These are phyloP conservation scores for Megamerina dolium DNA, from an alignment of 2,888 invertebrate species.

Conservation along the genomic window DNA sequence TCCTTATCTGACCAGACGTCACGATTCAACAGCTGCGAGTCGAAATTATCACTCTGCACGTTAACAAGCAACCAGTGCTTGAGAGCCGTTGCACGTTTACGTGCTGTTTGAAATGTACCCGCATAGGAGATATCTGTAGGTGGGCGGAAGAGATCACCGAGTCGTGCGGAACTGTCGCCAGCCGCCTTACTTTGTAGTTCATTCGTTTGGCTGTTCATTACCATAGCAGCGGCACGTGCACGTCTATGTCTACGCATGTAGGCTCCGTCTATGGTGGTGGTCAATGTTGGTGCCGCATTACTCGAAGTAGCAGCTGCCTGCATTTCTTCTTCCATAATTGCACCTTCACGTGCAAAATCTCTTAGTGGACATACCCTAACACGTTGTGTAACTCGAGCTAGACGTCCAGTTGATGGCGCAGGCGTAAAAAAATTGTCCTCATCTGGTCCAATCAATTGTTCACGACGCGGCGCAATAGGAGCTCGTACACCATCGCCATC, in stretches of 20 bases:
- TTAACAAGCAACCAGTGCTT: constrained; percentile 66
- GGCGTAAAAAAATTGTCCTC: constrained; percentile 46
- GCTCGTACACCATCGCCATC: constrained; percentile 42
- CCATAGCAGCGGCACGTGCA: constrained; percentile 32
- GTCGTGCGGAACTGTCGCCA: constrained; percentile 48
- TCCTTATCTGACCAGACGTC: constrained; percentile 63
- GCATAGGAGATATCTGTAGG: constrained; percentile 61
- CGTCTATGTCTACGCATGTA: constrained; percentile 20
- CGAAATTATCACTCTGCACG: constrained; percentile 62
- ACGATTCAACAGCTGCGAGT: constrained; percentile 63
- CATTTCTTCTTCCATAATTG: constrained; percentile 43
- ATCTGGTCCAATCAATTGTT: constrained; percentile 44
- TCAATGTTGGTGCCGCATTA: constrained; percentile 14
- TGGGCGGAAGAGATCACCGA: constrained; percentile 63
- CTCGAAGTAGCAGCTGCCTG: constrained; percentile 28
- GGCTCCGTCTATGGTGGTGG: not conserved
- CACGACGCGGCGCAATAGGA: constrained; percentile 46
- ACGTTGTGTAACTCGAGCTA: constrained; percentile 33
- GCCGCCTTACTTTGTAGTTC: constrained; percentile 15
- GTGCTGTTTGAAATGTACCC: constrained; percentile 56
- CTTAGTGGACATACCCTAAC: constrained; percentile 45
- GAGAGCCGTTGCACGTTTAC: constrained; percentile 53
- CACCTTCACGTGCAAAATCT: constrained; percentile 47
- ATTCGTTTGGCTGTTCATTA: too few species aligned
- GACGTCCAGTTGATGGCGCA: constrained; percentile 22